Evolutionary conservation across 2,888 invertebrate genomes (phyloP).

Genomic region (Physocephala rufipes): DNA sequence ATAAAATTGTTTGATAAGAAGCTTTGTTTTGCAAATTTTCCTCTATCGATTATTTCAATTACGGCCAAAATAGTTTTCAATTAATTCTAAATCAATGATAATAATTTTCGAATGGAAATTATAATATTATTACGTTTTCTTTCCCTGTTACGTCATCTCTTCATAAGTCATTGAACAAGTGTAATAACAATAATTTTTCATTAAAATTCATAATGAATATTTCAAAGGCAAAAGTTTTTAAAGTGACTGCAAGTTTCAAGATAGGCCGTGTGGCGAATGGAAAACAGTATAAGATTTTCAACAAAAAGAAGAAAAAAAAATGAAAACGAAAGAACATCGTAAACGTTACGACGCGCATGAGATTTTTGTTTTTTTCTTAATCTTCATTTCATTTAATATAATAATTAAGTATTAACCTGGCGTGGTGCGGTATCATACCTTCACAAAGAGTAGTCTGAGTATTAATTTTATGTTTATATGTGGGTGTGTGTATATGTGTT

Average conservation of each 20-base stretch:
- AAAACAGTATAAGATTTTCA: no score
- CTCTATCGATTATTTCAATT: no score
- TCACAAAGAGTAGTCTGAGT: neutral
- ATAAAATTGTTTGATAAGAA: no score
- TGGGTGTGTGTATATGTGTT: neutral
- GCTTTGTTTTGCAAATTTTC: no score
- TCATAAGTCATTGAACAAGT: neutral
- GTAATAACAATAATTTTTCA: slow-evolving; percentile 36
- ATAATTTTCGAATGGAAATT: no score
- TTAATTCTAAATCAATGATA: no score
- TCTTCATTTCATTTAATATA: neutral
- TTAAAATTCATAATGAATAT: slow-evolving; percentile 25
- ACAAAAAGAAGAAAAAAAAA: no score
- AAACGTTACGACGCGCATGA: no score
- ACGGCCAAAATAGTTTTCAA: no score
- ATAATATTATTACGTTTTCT: no score
- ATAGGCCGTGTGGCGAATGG: neutral
- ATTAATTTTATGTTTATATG: neutral
- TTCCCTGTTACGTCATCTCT: neutral
- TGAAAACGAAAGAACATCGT: no score
- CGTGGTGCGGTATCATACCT: neutral
- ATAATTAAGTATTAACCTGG: neutral
- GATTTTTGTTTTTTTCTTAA: no score
- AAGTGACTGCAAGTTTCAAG: neutral
- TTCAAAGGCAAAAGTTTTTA: neutral